phyloP scores from a whole-genome alignment of 2,888 invertebrate genomes.

The Dioctria linearis region DNA sequence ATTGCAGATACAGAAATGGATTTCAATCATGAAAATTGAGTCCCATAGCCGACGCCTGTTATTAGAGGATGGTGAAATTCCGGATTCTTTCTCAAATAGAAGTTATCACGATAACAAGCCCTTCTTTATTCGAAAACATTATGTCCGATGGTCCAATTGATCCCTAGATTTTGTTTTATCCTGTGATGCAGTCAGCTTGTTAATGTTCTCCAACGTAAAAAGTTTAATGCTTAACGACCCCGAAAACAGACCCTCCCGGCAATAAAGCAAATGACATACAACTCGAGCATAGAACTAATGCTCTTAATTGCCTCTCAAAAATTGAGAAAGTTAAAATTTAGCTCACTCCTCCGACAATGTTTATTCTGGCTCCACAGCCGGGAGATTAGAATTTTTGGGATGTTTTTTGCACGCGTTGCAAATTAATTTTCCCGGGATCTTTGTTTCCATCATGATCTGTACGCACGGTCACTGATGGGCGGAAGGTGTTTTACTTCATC shows the following conservation, averaged over 20 bases:
- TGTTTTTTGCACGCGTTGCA: background rate
- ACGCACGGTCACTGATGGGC: background rate
- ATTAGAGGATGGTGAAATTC: constrained; percentile 9
- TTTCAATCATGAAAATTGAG: constrained; percentile 47
- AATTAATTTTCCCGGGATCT: constrained; percentile 11
- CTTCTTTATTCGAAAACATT: background rate
- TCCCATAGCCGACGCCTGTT: constrained; percentile 8
- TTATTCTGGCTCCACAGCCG: background rate
- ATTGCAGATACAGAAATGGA: constrained; percentile 37
- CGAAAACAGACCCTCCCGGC: background rate
- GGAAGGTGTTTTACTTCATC: background rate
- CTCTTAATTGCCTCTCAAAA: constrained; percentile 14
- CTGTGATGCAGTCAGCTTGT: constrained; percentile 28
- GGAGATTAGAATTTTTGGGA: background rate
- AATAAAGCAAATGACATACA: constrained; percentile 21
- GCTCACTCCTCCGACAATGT: background rate
- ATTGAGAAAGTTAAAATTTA: constrained; percentile 4
- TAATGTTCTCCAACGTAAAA: constrained; percentile 28
- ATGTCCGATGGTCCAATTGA: constrained; percentile 9
- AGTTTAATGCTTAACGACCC: constrained; percentile 28
- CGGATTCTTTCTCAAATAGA: constrained; percentile 33
- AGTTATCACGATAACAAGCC: constrained; percentile 3
- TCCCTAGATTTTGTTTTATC: background rate
- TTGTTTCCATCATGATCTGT: constrained; percentile 4
- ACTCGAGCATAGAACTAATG: constrained; percentile 22